Evolutionary conservation across 2,797 vertebrate species (phyloP).

Genomic region (Sciurus carolinensis): DNA sequence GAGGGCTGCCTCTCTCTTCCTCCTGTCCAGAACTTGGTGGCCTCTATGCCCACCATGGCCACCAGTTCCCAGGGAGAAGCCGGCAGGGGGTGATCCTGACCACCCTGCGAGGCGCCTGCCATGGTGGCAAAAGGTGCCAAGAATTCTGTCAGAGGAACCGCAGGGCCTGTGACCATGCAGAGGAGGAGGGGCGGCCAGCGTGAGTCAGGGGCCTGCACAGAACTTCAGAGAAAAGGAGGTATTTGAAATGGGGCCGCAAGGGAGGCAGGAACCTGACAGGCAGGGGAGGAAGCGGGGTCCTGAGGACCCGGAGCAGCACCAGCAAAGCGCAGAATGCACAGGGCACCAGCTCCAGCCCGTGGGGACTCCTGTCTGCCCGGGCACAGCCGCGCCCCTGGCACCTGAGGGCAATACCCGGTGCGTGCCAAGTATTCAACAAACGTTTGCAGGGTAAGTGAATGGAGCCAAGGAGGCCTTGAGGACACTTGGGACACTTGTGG

Average conservation of each 20-base stretch:
- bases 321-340: neutral
- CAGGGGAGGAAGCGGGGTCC: neutral
- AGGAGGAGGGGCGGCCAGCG: neutral
- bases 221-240: neutral
- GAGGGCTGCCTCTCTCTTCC: neutral
- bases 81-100: rapidly evolving
- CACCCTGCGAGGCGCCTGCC: too few species aligned
- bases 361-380: neutral
- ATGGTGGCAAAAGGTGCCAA: neutral
- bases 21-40: neutral
- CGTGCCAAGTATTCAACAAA: neutral
- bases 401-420: neutral
- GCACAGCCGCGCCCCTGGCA: neutral
- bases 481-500: neutral
- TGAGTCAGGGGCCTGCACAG: neutral
- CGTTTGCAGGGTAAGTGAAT: neutral
- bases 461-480: neutral
- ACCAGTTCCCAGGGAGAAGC: neutral
- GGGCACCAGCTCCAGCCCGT: rapidly evolving
- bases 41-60: neutral
- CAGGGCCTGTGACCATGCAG: neutral
- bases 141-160: neutral
- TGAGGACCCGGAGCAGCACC: neutral
- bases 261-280: neutral
- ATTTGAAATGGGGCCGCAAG: neutral